Evolutionary conservation across 2,797 vertebrate species (phyloP), one percentile per base, ranked within the genome.

Genomic region (Siniperca scherzeri): DNA sequence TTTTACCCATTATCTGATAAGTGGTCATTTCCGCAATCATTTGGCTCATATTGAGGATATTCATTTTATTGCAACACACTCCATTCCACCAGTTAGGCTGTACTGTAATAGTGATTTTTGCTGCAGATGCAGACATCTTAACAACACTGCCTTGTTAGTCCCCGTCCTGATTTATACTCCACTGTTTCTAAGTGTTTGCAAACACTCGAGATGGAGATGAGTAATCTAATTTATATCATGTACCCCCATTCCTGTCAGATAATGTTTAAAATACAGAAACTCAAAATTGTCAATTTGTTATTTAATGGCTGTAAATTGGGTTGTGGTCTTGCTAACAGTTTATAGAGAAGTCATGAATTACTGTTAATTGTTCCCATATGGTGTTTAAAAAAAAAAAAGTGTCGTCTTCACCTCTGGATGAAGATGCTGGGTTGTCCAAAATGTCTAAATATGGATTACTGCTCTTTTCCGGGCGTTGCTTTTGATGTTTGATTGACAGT

Each of bases 401-500:
- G 36, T 38, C 7, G 17, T 36, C 3, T 25, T 61, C 10, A n/a
- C 30, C 4, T 70, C 10, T 53, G 3, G 36, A 44, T 48, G 38
- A 16, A 60, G 17, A 40, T 53, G 42, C 3, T 33, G 33, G 17
- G 4, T 57, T 40, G 65, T 30, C 12, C 62, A 70, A 70, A 52
- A 61, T 16, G 36, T 64, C 33, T 6, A 55, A 36, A 53, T 48
- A 64, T 46, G 21, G 69, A 55, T 46, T 13, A 5, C 13, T 42
- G 22, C 25, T 56, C 7, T 48, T 79, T 78, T 30, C 59, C 42
- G 55, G 44, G 33, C 1, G 5, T 72, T 27, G 7, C 13, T 40
- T 57, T 70, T 59, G 11, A 52, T 52, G 19, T 66, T 65, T 81
- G n/a, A 83, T 77, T 70, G 77, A 65, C n/a, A n/a, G n/a, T n/a